A percentile compares a stretch with the other conserved stretches of the same genome.
Evolutionary conservation across 2,113 vertebrate species (phyloP).

Genomic region (Hyla sarda): DNA sequence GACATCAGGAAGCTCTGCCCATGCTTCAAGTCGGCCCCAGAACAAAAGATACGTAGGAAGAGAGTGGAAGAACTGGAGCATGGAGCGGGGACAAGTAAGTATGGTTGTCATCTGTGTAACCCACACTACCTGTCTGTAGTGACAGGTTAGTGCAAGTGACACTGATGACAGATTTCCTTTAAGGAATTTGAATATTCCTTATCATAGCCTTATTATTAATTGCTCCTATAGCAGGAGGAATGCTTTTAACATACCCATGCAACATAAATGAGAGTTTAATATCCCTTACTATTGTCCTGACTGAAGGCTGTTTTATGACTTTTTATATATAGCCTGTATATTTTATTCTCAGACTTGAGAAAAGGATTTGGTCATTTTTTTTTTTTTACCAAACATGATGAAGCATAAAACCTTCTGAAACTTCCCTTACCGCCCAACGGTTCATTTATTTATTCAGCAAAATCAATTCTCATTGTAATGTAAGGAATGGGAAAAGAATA

Average conservation of each 20-base stretch:
- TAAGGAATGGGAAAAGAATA: not conserved
- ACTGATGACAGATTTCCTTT: too few relatives aligned
- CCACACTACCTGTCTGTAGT: too few relatives aligned
- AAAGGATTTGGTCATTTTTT: not conserved
- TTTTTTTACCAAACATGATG: not conserved
- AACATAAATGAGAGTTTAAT: not conserved
- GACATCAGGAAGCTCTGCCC: too few relatives aligned
- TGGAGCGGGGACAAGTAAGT: too few relatives aligned
- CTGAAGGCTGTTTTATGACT: not conserved
- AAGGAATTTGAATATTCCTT: too few relatives aligned
- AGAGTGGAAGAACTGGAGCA: too few relatives aligned
- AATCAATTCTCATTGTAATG: not conserved
- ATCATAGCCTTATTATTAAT: not conserved
- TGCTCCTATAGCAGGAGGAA: not conserved
- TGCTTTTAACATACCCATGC: not conserved
- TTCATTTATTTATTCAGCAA: not conserved
- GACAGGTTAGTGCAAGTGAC: too few relatives aligned
- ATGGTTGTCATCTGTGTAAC: too few relatives aligned
- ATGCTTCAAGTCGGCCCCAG: too few relatives aligned
- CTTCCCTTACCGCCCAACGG: not conserved
- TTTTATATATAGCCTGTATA: not conserved
- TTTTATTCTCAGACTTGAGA: not conserved
- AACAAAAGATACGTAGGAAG: too few relatives aligned
- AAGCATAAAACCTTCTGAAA: not conserved
- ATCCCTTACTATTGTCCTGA: not conserved